Conservation (phyloP, 2,113 vertebrate species). For the Atrichornis clamosus region DNA sequence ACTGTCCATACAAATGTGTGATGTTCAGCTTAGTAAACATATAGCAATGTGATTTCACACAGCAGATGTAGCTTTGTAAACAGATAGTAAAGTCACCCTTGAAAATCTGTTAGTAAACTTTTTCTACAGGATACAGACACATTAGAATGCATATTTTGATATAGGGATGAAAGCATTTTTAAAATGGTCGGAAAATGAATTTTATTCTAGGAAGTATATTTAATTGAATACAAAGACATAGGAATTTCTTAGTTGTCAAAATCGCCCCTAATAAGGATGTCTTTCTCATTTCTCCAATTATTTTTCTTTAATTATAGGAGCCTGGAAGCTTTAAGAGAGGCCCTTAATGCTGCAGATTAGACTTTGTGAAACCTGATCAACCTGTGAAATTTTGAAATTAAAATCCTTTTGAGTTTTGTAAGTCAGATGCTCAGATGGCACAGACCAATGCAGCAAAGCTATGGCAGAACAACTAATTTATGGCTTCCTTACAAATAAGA, state of each 20-base stretch:
- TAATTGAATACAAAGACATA: not conserved
- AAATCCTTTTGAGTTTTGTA: not conserved
- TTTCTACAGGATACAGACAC: not conserved
- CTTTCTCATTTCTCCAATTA: not conserved
- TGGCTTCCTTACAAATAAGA: not conserved
- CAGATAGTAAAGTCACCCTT: not conserved
- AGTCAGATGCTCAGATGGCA: not conserved
- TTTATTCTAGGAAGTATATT: not conserved
- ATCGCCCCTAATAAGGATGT: not conserved
- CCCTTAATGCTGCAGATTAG: not conserved
- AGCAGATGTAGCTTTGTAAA: not conserved
- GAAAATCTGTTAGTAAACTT: not conserved
- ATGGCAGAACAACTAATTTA: not conserved
- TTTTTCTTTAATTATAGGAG: not conserved
- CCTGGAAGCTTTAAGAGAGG: not conserved
- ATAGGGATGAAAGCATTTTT: not conserved
- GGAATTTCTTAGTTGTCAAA: not conserved
- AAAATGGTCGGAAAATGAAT: not conserved
- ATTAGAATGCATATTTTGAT: not conserved
- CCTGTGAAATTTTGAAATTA: not conserved
- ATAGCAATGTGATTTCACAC: not conserved
- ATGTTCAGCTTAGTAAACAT: not conserved
- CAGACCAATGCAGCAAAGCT: not conserved
- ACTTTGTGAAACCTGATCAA: not conserved
- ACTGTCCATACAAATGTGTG: not conserved